A percentile compares a stretch with the other conserved stretches of the same genome.
Conservation (phyloP, 2,888 invertebrate species). For the Amphipyra tragopoginis region DNA sequence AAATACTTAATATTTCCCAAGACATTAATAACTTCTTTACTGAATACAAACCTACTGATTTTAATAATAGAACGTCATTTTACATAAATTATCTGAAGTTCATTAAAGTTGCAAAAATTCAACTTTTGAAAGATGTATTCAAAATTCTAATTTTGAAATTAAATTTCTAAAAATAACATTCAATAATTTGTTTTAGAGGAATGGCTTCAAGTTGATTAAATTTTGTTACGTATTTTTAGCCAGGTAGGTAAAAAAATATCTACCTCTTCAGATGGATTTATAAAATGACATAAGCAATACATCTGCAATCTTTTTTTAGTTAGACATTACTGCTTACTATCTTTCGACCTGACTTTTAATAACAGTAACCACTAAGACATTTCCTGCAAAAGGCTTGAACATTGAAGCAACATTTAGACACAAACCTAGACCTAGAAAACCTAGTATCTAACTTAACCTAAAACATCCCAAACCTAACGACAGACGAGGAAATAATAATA, state of each 20-base stretch:
- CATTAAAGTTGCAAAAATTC: not conserved
- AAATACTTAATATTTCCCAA: conserved; percentile 42
- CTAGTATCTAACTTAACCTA: not conserved
- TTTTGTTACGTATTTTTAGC: not conserved
- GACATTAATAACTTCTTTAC: conserved; percentile 19
- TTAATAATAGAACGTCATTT: not conserved
- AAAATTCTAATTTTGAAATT: not conserved
- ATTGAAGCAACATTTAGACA: not conserved
- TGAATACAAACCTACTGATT: conserved; percentile 6
- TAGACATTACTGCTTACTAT: not conserved
- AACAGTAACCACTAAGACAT: not conserved
- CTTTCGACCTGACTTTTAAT: not conserved
- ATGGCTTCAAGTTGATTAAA: no score
- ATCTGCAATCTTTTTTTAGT: not conserved
- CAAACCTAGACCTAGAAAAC: not conserved
- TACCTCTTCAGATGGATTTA: not conserved
- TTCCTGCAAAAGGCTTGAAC: not conserved
- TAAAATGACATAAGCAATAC: not conserved
- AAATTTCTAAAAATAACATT: not conserved
- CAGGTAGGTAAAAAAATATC: not conserved
- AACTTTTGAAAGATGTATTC: not conserved
- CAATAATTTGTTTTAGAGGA: no score
- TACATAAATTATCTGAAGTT: not conserved
- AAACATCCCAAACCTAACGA: not conserved
- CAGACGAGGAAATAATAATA: no score